Conservation (phyloP, 2,797 vertebrate genomes). For the Momotus momota region DNA sequence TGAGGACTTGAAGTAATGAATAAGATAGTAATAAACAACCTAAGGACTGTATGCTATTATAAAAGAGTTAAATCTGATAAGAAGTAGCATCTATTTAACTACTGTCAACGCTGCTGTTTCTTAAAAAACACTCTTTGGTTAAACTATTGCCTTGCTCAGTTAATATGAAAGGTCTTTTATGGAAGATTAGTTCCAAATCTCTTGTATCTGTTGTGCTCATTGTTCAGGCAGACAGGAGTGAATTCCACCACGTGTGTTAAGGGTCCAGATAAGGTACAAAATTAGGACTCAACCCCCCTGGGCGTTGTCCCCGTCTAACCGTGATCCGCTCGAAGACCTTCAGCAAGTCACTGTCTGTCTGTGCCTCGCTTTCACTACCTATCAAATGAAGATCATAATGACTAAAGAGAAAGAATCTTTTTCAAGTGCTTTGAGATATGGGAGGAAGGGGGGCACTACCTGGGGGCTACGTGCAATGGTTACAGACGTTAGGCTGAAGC, state of each 20-base stretch:
- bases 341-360: neutral
- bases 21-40: neutral
- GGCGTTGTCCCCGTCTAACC: neutral
- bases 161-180: neutral
- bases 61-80: slow-evolving; percentile 11
- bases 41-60: neutral
- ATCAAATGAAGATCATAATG: neutral
- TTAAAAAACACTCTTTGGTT: neutral
- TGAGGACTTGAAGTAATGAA: neutral
- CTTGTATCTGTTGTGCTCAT: neutral
- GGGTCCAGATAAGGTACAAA: neutral
- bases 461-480: neutral
- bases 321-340: neutral
- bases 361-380: neutral
- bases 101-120: slow-evolving; percentile 4
- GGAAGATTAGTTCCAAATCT: neutral
- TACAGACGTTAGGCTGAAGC: neutral
- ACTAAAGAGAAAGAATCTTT: neutral
- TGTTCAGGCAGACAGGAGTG: neutral
- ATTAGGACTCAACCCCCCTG: neutral
- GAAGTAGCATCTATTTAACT: slow-evolving; percentile 30
- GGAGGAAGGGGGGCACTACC: neutral
- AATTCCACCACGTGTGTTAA: fast-evolving
- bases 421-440: neutral
- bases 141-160: slow-evolving; percentile 25